Evolutionary conservation across 1,140 invertebrate species (phyloP), one percentile per base, ranked within the genome.

Genomic region (Theocolax elegans): DNA sequence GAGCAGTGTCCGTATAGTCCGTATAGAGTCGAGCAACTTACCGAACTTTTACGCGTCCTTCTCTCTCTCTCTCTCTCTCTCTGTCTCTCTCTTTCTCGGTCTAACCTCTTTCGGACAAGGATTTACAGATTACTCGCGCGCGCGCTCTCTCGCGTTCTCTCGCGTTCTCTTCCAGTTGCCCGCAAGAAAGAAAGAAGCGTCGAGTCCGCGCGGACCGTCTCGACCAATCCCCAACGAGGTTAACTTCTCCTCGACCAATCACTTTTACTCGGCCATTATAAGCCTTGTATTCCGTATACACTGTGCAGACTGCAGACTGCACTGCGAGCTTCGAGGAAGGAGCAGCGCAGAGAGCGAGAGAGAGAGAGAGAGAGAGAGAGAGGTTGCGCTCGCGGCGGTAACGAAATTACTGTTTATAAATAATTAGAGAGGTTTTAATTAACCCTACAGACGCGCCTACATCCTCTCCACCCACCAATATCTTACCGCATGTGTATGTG

Each of bases 351-450:
- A 10, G 15, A n/a, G 40, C 7, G 40, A n/a, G 15, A 15, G 40
- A 44, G 40, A 44, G 15, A n/a, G 40, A 15, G 40, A n/a, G 3
- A 3, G 40, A 44, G 3, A n/a, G 40, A n/a, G 46, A 19, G 17
- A 48, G 23, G 9, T 29, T 13, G 23, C 68, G 67, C 71, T 67
- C 75, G 58, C 72, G 74, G 74, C 75, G 72, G n/a, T n/a, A 80
- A 81, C 79, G 78, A 83, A 83, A 84, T 81, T 79, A 81, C 83
- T 86, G 80, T 84, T 83, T 86, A 85, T 85, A 84, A 85, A 86
- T 86, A 86, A 86, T 86, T 85, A 85, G 84, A 82, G 80, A 84
- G 83, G 78, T 82, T 86, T 85, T 85, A 84, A 85, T 85, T 85
- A 84, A 83, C 80, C 82, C 80, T 80, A 77, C 77, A 80, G 81